Conservation (phyloP, 2,113 vertebrate genomes). For the Hemiprocne comata region DNA sequence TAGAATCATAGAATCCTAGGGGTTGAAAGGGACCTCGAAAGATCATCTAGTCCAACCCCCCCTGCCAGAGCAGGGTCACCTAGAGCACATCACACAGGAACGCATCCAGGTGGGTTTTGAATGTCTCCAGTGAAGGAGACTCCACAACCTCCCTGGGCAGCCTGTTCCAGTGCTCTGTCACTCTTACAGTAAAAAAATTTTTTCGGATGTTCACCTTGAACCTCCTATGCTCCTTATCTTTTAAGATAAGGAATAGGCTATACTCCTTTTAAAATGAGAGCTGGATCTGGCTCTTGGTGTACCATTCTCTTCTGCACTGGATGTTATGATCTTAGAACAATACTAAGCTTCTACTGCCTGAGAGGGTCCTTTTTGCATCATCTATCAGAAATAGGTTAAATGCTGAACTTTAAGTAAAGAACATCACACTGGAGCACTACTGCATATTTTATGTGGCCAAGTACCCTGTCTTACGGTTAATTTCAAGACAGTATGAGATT, state of each 20-base stretch:
- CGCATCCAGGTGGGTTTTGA: no score
- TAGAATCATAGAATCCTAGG: no score
- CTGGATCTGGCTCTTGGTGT: neutral
- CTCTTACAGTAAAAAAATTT: no score
- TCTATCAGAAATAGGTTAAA: conserved; percentile 2
- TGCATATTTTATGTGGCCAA: neutral
- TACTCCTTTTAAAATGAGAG: neutral
- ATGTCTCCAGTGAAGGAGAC: no score
- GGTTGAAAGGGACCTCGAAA: no score
- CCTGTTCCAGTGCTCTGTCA: no score
- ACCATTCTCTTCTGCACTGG: neutral
- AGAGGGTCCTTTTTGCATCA: neutral
- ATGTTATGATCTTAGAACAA: neutral
- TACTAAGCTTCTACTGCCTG: neutral
- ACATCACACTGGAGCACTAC: neutral
- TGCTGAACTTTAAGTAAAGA: neutral
- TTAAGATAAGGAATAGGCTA: neutral
- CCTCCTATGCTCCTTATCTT: no score
- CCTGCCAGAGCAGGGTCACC: no score
- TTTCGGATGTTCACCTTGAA: no score
- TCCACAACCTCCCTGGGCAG: no score
- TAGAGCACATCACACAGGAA: no score
- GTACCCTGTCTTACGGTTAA: neutral
- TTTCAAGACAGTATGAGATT: neutral
- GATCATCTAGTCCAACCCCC: no score